Conservation (phyloP, 2,888 invertebrate genomes). For the Thereva unica region DNA sequence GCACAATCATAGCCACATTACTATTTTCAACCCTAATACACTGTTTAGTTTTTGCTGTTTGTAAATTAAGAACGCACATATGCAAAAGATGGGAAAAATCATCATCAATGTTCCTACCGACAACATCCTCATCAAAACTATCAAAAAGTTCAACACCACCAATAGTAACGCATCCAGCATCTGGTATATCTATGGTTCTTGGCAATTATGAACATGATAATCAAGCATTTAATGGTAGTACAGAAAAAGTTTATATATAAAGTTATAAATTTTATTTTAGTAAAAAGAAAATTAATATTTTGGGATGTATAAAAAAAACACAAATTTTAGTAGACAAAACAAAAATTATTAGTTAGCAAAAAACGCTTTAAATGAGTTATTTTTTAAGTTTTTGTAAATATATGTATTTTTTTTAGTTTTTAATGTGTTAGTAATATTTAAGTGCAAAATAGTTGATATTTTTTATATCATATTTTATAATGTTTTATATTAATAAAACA, state of each 20-base stretch:
- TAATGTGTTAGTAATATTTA: not conserved
- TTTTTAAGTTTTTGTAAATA: too few species aligned
- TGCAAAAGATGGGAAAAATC: slow-evolving; percentile 48
- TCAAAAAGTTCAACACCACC: not conserved
- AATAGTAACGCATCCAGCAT: slow-evolving; percentile 47
- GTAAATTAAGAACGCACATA: slow-evolving; percentile 52
- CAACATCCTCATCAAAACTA: slow-evolving; percentile 42
- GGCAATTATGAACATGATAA: slow-evolving; percentile 54
- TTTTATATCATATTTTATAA: too few species aligned
- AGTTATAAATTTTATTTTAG: slow-evolving; percentile 15
- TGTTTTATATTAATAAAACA: too few species aligned
- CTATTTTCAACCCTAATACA: slow-evolving; percentile 52
- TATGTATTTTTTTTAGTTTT: too few species aligned
- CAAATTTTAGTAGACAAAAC: not conserved
- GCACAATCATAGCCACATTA: slow-evolving; percentile 51
- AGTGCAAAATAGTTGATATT: too few species aligned
- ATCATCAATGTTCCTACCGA: slow-evolving; percentile 49
- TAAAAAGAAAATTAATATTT: too few species aligned
- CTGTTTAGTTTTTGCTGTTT: slow-evolving; percentile 51
- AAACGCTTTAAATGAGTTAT: too few species aligned
- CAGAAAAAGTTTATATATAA: slow-evolving; percentile 29
- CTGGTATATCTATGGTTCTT: slow-evolving; percentile 56
- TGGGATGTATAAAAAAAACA: not conserved
- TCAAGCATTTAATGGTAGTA: slow-evolving; percentile 48
- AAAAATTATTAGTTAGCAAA: too few species aligned